Conservation (phyloP, 2,797 vertebrate genomes). For the Pseudopleuronectes americanus region DNA sequence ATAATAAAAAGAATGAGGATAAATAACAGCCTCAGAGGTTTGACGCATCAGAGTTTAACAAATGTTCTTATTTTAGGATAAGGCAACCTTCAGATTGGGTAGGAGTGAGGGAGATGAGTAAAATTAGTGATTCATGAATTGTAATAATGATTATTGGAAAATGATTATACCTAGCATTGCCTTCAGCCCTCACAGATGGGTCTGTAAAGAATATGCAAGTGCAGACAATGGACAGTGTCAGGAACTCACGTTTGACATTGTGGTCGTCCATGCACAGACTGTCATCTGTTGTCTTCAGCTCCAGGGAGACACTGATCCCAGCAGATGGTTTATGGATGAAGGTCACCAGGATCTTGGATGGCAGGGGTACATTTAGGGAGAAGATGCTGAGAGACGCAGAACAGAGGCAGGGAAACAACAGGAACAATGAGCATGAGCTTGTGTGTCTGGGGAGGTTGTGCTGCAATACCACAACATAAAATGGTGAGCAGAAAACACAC, state of each 20-base stretch:
- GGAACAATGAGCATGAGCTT: background rate
- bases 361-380: slow-evolving; percentile 85
- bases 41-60: too few species aligned
- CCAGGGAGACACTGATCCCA: slow-evolving; percentile 77
- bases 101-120: too few species aligned
- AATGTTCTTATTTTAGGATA: too few species aligned
- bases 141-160: background rate
- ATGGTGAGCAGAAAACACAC: slow-evolving; percentile 72
- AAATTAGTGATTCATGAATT: too few species aligned
- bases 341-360: slow-evolving; percentile 82
- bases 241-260: slow-evolving; percentile 76
- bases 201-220: background rate
- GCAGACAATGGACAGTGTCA: background rate
- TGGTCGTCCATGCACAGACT: slow-evolving; percentile 58
- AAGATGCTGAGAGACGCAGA: slow-evolving; percentile 84
- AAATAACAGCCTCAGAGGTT: too few species aligned
- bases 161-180: too few species aligned
- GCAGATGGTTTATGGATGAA: slow-evolving; percentile 84
- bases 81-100: too few species aligned
- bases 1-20: too few species aligned
- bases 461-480: background rate
- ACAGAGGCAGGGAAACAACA: background rate
- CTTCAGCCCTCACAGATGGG: background rate
- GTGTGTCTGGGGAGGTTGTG: background rate
- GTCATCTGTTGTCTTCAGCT: slow-evolving; percentile 82